phyloP scores from a whole-genome alignment of 2,113 vertebrate species.

The Ellobius talpinus region DNA sequence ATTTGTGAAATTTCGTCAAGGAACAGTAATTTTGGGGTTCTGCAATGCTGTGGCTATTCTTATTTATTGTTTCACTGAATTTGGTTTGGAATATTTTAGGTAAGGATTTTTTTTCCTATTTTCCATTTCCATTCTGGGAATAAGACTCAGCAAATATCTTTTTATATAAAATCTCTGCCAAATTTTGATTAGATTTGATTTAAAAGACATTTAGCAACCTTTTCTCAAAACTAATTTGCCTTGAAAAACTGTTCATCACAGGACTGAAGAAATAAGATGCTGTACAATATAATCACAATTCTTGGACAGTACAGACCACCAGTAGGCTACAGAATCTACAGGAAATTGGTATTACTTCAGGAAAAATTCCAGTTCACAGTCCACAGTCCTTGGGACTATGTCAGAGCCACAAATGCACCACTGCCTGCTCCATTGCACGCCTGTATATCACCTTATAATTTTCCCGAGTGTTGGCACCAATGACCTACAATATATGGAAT shows the following conservation, averaged over 20 bases:
- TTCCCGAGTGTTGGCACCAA: neutral
- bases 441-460: neutral
- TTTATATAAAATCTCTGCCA: neutral
- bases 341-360: neutral
- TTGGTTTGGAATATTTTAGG: slow-evolving; percentile 19
- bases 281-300: neutral
- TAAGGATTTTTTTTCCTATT: slow-evolving; percentile 56
- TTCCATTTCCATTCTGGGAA: slow-evolving; percentile 35
- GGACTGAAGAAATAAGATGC: neutral
- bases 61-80: neutral
- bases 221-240: slow-evolving; percentile 1
- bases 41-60: neutral
- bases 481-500: neutral
- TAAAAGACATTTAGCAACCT: neutral
- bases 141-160: neutral
- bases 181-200: slow-evolving; percentile 51
- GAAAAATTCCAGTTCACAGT: neutral
- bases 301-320: neutral
- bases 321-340: neutral
- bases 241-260: slow-evolving; percentile 33
- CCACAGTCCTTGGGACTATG: no score
- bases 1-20: neutral
- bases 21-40: neutral
- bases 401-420: neutral
- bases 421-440: neutral